Percentiles rank a stretch among this genome's conserved stretches.
phyloP scores from a whole-genome alignment of 2,797 vertebrate species.

The Halcyon chelicuti region DNA sequence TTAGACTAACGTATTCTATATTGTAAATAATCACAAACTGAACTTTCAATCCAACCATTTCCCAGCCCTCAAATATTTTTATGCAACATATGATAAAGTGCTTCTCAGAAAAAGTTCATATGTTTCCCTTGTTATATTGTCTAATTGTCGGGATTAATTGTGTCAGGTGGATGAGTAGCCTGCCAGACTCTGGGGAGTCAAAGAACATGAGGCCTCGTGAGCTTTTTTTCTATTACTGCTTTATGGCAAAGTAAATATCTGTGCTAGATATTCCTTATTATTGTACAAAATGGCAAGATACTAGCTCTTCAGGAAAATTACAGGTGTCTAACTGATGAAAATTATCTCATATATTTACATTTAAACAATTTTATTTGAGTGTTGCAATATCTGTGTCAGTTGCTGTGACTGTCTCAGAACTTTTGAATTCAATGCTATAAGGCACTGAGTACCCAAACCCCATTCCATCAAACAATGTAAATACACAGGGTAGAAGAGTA shows the following conservation, averaged over 20 bases:
- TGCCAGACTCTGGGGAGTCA: slow-evolving; percentile 2
- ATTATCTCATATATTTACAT: not conserved
- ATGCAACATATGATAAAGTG: slow-evolving; percentile 27
- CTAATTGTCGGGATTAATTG: slow-evolving; percentile 11
- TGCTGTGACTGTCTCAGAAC: not conserved
- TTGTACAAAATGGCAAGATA: not conserved
- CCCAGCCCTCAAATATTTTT: slow-evolving; percentile 6
- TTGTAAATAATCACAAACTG: slow-evolving; percentile 49
- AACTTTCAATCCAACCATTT: slow-evolving; percentile 11
- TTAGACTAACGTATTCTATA: slow-evolving; percentile 38
- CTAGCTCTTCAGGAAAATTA: not conserved
- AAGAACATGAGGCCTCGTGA: not conserved
- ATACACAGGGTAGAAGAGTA: not conserved
- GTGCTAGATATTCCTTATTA: not conserved
- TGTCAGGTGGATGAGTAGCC: slow-evolving; percentile 50
- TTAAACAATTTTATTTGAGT: not conserved
- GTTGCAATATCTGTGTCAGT: not conserved
- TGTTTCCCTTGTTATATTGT: not conserved
- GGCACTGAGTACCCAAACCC: not conserved
- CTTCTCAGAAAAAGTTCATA: slow-evolving; percentile 26
- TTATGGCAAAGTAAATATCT: not conserved
- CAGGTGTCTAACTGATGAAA: not conserved
- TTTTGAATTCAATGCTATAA: not conserved
- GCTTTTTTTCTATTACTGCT: not conserved
- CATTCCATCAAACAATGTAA: not conserved